A percentile compares a stretch with the other conserved stretches of the same genome.
phyloP scores from a whole-genome alignment of 2,888 invertebrate genomes.

The Drosophila subsilvestris region DNA sequence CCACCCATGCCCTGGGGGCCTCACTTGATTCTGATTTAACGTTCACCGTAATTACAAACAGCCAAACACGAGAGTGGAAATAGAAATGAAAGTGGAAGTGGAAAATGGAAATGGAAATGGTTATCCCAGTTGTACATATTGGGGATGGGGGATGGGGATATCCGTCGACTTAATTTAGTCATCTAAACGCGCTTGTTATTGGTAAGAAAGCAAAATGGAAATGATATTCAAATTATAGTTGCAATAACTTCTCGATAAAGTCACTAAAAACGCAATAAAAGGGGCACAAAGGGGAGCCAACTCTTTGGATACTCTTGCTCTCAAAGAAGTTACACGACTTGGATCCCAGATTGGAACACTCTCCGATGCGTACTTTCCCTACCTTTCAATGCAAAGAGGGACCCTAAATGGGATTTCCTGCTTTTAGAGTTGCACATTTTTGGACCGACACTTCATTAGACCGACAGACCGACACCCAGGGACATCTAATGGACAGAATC shows the following conservation, averaged over 20 bases:
- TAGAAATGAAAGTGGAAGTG: constrained; percentile 30
- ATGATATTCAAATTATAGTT: neutral
- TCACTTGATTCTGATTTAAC: constrained; percentile 64
- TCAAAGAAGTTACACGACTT: too few species aligned
- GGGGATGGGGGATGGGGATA: neutral
- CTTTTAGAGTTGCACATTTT: neutral
- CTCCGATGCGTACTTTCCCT: too few species aligned
- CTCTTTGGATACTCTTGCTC: neutral
- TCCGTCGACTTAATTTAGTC: constrained; percentile 65
- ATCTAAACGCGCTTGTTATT: constrained; percentile 61
- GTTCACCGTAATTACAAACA: constrained; percentile 54
- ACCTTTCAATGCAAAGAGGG: too few species aligned
- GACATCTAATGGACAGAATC: constrained; percentile 4
- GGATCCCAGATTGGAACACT: too few species aligned
- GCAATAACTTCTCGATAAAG: constrained; percentile 10
- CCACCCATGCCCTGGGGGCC: constrained; percentile 7
- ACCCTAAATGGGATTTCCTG: neutral
- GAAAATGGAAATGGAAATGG: neutral
- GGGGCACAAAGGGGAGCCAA: neutral
- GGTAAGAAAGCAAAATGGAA: constrained; percentile 49
- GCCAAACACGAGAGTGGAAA: constrained; percentile 29
- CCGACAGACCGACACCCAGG: neutral
- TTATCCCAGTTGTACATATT: too few species aligned
- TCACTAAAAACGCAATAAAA: neutral
- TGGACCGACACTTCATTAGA: neutral